Base-by-base conservation (phyloP, 2,888 invertebrate genomes). In the Cheiracanthium punctorium region DNA sequence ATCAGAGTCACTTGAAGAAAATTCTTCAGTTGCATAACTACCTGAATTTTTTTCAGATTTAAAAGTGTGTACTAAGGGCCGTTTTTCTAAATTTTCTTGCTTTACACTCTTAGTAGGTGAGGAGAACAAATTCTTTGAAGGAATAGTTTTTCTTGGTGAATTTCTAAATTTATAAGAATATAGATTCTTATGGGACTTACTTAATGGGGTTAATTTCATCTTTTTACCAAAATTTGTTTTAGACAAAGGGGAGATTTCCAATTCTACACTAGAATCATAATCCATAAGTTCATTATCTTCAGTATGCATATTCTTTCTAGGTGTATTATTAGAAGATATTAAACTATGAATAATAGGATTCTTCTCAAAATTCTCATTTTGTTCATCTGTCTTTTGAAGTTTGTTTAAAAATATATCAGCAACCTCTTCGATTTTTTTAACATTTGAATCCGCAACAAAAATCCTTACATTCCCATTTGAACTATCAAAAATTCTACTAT, bases 271-370 rank as follows among this genome's bases (percentile, higher is more conserved):
- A 12, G 43, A 48, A 48, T 48, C 43, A 48, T 17, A 48, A 17
- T 48, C 43, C 17, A 17, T 17, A 17, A 17, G 2, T 7, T 48
- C 17, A 17, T 14, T 48, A 48, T 48, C 17, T 14, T 2, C 14
- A 2, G 43, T 2, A 17, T 2, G 43, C 7, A 48, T 48, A 48
- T 48, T 2, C 14, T 17, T 10, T 58, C 24, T 24, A 24, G 24
- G 7, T 24, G 2, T 17, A 24, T 58, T 12, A 24, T 20, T 24
- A 24, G 20, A 4, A 7, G 58, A 1, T 17, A 1, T 41, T 7
- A 82, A 17, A n/a, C 75, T 58, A 70, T 82, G 81, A 20, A 82
- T 82, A 28, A 74, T 29, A 8, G 81, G 81, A n/a, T 58, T 43
- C 20, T 70, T 75, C 0, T 58, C 32, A 10, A 32, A 24, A 67